Conservation (phyloP, 2,888 invertebrate species). For the Amaurobius ferox region DNA sequence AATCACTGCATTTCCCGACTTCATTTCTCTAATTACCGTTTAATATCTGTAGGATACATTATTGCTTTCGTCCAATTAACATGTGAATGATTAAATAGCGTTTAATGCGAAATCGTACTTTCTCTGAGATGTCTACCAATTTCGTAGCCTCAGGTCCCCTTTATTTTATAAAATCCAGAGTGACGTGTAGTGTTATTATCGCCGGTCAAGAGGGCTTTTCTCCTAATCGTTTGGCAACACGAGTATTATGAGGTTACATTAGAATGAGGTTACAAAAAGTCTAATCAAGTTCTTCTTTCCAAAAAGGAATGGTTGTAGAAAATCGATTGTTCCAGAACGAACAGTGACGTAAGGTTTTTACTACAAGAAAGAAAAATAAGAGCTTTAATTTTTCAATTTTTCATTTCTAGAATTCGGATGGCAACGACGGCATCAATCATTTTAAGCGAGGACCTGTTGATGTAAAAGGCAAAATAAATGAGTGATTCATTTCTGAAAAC, state of each 20-base stretch:
- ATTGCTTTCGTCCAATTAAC: neutral
- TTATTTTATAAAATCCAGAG: neutral
- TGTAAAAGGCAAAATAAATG: neutral
- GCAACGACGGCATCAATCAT: neutral
- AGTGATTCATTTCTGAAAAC: neutral
- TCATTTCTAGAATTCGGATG: neutral
- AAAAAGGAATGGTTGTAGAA: neutral
- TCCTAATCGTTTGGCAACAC: neutral
- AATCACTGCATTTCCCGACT: neutral
- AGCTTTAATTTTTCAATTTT: neutral
- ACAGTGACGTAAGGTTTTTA: neutral
- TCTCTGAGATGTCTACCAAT: neutral
- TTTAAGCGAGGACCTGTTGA: neutral
- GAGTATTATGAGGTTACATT: neutral
- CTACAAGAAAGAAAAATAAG: neutral
- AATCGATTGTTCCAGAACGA: slow-evolving; percentile 2
- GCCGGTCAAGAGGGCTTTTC: neutral
- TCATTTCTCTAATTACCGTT: neutral
- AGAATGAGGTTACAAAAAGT: neutral
- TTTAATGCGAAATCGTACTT: neutral
- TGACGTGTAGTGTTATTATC: neutral
- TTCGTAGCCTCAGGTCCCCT: neutral
- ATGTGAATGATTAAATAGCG: neutral
- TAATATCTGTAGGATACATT: neutral
- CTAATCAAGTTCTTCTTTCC: neutral